Conservation (phyloP, 1,140 invertebrate genomes). For the Melanaphis sacchari region DNA sequence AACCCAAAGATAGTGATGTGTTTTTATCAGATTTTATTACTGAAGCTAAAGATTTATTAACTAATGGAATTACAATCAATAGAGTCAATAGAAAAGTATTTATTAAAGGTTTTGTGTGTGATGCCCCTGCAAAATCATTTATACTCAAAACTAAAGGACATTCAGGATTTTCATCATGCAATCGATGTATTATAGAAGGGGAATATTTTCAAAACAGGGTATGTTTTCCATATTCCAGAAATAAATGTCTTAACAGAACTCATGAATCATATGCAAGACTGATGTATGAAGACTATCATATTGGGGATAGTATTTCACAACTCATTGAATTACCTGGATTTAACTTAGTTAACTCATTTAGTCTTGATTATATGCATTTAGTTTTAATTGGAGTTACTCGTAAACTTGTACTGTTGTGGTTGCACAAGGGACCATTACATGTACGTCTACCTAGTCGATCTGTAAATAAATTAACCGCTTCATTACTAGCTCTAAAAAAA, state of each 20-base stretch:
- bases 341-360: not conserved
- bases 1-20: too few species aligned
- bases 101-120: too few species aligned
- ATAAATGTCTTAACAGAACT: not conserved
- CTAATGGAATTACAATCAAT: too few species aligned
- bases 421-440: not conserved
- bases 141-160: too few species aligned
- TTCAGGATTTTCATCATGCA: too few species aligned
- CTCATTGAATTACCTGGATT: not conserved
- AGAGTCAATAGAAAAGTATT: too few species aligned
- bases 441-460: not conserved
- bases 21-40: too few species aligned
- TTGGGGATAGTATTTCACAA: not conserved
- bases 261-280: not conserved
- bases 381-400: not conserved
- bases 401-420: not conserved
- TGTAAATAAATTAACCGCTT: not conserved
- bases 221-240: too few species aligned
- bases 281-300: not conserved
- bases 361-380: not conserved
- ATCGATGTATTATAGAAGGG: too few species aligned
- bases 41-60: too few species aligned
- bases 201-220: too few species aligned
- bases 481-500: not conserved
- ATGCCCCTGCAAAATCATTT: too few species aligned